Percentiles rank a stretch among this genome's conserved stretches.
Evolutionary conservation across 2,888 invertebrate species (phyloP).

Genomic region (Macrosoma leucophasiata): DNA sequence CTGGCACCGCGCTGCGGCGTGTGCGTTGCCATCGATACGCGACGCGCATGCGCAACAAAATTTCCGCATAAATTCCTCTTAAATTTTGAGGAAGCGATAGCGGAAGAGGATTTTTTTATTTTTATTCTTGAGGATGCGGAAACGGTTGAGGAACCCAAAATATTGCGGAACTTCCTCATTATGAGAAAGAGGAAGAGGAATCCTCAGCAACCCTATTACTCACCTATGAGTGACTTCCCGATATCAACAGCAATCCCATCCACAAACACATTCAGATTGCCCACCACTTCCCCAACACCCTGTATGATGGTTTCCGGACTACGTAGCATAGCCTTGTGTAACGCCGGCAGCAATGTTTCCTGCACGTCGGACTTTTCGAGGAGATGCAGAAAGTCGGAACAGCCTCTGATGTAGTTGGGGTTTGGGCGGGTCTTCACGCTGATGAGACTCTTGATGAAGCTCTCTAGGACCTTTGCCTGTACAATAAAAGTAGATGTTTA

Average conservation of each 20-base stretch:
- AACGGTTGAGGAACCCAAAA: no score
- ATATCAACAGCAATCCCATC: conserved; percentile 86
- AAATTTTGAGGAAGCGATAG: no score
- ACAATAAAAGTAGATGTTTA: no score
- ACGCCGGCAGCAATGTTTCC: conserved; percentile 83
- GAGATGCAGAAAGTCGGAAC: conserved; percentile 78
- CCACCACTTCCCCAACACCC: conserved; percentile 85
- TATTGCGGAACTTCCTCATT: no score
- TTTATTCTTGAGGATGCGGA: no score
- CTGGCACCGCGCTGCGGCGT: no score
- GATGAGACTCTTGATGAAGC: conserved; percentile 85
- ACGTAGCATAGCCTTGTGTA: conserved; percentile 93
- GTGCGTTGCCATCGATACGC: no score
- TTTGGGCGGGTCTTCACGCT: conserved; percentile 86
- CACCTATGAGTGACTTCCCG: conserved; percentile 87
- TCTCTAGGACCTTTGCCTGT: conserved; percentile 79
- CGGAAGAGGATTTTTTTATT: no score
- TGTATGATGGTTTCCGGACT: conserved; percentile 94
- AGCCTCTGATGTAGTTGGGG: conserved; percentile 79
- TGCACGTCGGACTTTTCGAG: conserved; percentile 82
- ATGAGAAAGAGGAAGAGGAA: no score
- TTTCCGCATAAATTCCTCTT: no score
- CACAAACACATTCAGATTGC: conserved; percentile 82
- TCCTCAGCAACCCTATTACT: no score
- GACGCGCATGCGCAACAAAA: no score